Evolutionary conservation across 2,797 vertebrate species (phyloP).

Genomic region (Enteromius treurensis): DNA sequence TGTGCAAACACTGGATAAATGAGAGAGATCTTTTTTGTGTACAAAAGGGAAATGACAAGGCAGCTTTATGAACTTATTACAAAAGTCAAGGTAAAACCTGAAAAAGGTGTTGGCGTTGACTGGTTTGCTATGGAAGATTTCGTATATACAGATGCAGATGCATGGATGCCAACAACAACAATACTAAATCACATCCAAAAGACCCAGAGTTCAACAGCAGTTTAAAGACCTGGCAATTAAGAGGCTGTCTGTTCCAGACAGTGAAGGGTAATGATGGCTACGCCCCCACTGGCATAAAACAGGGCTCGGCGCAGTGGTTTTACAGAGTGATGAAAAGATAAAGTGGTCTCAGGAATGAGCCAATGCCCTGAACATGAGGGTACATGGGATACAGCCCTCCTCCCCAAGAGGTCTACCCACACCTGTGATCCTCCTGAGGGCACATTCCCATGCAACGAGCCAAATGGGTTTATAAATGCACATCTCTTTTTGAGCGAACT

Average conservation of each 20-base stretch:
- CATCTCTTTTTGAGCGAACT: slow-evolving; percentile 59
- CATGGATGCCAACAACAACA: slow-evolving; percentile 48
- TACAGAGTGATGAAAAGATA: slow-evolving; percentile 73
- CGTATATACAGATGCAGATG: slow-evolving; percentile 54
- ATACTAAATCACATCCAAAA: slow-evolving; percentile 5
- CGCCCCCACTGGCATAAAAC: slow-evolving; percentile 64
- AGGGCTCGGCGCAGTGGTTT: slow-evolving; percentile 63
- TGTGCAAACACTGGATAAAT: slow-evolving; percentile 60
- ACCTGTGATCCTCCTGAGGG: slow-evolving; percentile 78
- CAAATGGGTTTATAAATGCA: slow-evolving; percentile 69
- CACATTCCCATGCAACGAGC: slow-evolving; percentile 78
- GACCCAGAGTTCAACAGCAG: slow-evolving; percentile 58
- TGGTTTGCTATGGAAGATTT: slow-evolving; percentile 42
- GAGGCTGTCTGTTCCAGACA: slow-evolving; percentile 54
- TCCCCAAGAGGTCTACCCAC: slow-evolving; percentile 63
- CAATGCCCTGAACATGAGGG: slow-evolving; percentile 73
- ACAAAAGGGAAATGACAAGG: slow-evolving; percentile 34
- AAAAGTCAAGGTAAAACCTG: slow-evolving; percentile 3
- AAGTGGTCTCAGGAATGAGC: slow-evolving; percentile 79
- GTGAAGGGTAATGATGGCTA: slow-evolving; percentile 64
- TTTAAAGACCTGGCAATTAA: slow-evolving; percentile 66
- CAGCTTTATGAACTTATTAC: slow-evolving; percentile 29
- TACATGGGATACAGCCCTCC: slow-evolving; percentile 56
- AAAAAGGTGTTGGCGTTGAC: slow-evolving; percentile 46
- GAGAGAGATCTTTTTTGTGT: slow-evolving; percentile 27